Conservation (phyloP, 2,797 vertebrate species). For the Pseudochaenichthys georgianus region DNA sequence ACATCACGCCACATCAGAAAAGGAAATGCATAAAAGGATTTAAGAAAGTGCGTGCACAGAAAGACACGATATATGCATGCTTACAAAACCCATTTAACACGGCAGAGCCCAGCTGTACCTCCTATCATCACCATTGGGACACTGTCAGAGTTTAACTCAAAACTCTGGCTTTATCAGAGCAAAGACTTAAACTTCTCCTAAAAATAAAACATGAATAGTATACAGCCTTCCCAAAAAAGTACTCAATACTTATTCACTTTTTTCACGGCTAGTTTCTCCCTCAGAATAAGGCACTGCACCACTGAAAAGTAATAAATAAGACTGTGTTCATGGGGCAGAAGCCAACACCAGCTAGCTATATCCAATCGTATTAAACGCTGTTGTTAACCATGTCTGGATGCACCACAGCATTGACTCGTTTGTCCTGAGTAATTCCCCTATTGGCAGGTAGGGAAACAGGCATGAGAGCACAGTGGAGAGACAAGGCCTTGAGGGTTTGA, state of each 20-base stretch:
- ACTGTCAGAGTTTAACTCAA: constrained; percentile 28
- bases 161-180: constrained; percentile 44
- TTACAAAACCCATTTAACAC: constrained; percentile 37
- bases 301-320: constrained; percentile 54
- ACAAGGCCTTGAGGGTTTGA: constrained; percentile 52
- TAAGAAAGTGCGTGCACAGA: constrained; percentile 19
- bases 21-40: constrained; percentile 4
- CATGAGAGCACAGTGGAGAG: constrained; percentile 19
- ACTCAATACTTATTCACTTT: constrained; percentile 33
- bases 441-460: constrained; percentile 48
- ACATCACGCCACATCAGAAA: background rate
- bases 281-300: constrained; percentile 31
- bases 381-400: constrained; percentile 77
- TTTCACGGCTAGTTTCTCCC: constrained; percentile 24
- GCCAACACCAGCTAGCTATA: constrained; percentile 55
- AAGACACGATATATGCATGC: constrained; percentile 9
- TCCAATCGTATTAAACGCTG: constrained; percentile 70
- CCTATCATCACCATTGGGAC: background rate
- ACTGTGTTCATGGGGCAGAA: constrained; percentile 27
- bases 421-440: constrained; percentile 52
- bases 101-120: constrained; percentile 40
- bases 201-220: constrained; percentile 37
- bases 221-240: constrained; percentile 26
- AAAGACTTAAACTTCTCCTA: constrained; percentile 32
- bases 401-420: constrained; percentile 66